Percentiles rank a stretch among this genome's conserved stretches.
Conservation (phyloP, 2,113 vertebrate species). For the Myiagra hebetior region DNA sequence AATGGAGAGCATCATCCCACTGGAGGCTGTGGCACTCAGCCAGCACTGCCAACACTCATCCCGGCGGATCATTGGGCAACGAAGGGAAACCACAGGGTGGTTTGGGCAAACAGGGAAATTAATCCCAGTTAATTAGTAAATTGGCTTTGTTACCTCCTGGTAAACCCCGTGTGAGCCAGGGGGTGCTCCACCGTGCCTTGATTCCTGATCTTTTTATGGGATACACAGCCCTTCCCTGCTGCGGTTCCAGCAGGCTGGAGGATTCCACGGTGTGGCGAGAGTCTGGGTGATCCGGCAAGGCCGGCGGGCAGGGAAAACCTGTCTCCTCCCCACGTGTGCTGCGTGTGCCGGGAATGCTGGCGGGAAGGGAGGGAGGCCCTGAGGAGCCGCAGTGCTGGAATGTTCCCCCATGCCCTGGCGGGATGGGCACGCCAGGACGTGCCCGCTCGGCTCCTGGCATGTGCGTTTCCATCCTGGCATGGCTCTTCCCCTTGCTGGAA, state of each 20-base stretch:
- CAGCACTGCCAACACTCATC: neutral
- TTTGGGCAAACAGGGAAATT: slow-evolving; percentile 32
- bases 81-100: neutral
- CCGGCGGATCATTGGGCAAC: accelerated
- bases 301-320: slow-evolving; percentile 4
- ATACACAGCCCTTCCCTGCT: neutral
- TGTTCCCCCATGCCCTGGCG: neutral
- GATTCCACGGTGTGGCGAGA: neutral
- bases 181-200: accelerated
- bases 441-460: neutral
- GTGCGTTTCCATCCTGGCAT: neutral
- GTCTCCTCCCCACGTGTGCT: neutral
- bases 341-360: neutral
- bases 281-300: neutral
- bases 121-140: slow-evolving; percentile 16
- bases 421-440: neutral
- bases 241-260: accelerated
- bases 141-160: neutral
- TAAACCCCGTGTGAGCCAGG: neutral
- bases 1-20: neutral
- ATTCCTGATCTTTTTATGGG: neutral
- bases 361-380: neutral
- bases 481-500: neutral
- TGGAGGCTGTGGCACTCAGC: accelerated
- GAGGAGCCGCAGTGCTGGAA: neutral